These are phyloP conservation scores for Linyphia triangularis DNA, from an alignment of 2,888 invertebrate genomes.

Conservation along the genomic window DNA sequence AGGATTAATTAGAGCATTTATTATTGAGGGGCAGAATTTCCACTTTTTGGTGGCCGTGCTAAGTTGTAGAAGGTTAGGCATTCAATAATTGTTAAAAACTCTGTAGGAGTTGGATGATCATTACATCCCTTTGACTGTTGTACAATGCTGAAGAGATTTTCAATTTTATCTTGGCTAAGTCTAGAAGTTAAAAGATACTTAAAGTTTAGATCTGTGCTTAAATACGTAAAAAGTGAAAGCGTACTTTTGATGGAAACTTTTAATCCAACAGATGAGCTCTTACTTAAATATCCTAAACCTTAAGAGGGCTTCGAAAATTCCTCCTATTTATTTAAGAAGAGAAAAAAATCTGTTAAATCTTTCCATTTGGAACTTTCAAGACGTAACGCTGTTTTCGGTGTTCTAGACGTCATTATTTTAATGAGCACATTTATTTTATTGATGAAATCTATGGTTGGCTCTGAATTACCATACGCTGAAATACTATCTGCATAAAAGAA, in stretches of 20 bases:
- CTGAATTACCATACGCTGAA: not conserved
- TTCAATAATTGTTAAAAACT: slow-evolving; percentile 18
- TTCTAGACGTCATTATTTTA: slow-evolving; percentile 6
- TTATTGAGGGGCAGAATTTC: not conserved
- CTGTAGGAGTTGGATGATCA: slow-evolving; percentile 27
- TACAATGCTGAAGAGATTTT: slow-evolving; percentile 30
- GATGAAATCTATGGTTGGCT: not conserved
- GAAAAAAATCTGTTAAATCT: not conserved
- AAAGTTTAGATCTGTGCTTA: not conserved
- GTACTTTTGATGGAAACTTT: slow-evolving; percentile 8
- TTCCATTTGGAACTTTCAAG: not conserved
- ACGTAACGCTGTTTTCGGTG: not conserved
- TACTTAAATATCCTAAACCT: not conserved
- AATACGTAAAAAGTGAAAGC: not conserved
- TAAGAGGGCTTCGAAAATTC: not conserved
- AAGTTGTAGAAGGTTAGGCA: slow-evolving; percentile 1
- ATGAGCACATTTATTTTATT: not conserved
- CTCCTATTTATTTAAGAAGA: not conserved
- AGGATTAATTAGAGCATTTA: not conserved
- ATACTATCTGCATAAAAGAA: not conserved
- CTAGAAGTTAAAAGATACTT: slow-evolving; percentile 21
- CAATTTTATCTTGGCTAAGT: slow-evolving; percentile 21
- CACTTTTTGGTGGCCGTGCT: not conserved
- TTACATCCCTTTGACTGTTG: slow-evolving; percentile 12
- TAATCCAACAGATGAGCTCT: not conserved